Base-by-base conservation (phyloP, 2,797 vertebrate genomes). In the Rhinichthys osculus region DNA sequence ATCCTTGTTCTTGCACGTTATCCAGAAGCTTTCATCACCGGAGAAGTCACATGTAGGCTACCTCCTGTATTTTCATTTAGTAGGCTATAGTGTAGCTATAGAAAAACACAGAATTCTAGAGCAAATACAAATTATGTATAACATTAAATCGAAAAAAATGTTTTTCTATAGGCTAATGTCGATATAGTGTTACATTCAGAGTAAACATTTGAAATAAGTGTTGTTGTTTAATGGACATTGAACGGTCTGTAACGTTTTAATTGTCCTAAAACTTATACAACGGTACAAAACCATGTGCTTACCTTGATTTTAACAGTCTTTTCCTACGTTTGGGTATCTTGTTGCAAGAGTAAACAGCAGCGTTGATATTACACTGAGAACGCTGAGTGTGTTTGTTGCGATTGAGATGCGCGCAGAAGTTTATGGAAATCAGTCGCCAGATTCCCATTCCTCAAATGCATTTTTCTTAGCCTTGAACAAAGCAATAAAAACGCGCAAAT, bases 231-330 rank as follows among this genome's bases (percentile, higher is more conserved):
- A 27, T 7, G 35, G 13, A 9, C 19, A 33, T 11, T 21, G n/a
- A n/a, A 62, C 27, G 8, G 11, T 33, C n/a, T 67, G 11, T 47
- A 47, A 4, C 7, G 42, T 50, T 67, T 80, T 14, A 35, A 19
- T 3, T 57, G 52, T n/a, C 38, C 3, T n/a, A 35, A 44, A 85
- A 79, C 83, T 85, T 79, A 33, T 2, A 11, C 7, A 79, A 71
- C 19, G n/a, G 44, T 2, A 38, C 5, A 40, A 50, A 76, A 1
- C 1, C 8, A n/a, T 13, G 78, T 88, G 21, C 94, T 86, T 92
- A 94, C 94, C 94, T 94, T 85, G 4, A 79, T 54, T 80, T 67
- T 89, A 91, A 89, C 92, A 88, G 38, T 17, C 90, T 83, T 88
- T 90, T 83, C 27, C 79, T 70, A 8, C 11, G 47, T 59, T 86